phyloP scores from a whole-genome alignment of 2,113 vertebrate genomes.

The Trochalopteron elliotii region DNA sequence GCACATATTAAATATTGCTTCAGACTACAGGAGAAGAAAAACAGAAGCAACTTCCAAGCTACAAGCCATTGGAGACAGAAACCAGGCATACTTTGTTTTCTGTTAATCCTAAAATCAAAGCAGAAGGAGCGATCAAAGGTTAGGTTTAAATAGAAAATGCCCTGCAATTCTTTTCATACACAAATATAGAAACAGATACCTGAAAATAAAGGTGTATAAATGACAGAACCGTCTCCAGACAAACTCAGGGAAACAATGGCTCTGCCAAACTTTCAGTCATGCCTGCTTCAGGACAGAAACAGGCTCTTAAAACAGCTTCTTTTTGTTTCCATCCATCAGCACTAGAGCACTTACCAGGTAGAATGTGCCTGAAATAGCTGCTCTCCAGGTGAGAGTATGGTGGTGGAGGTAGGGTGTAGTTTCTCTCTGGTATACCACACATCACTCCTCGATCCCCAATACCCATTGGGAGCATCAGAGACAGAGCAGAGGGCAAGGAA shows the following conservation, averaged over 20 bases:
- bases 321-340: background rate
- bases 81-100: background rate
- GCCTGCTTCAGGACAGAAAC: background rate
- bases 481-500: slow-evolving; percentile 93
- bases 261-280: background rate
- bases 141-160: background rate
- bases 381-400: slow-evolving; percentile 97
- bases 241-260: background rate
- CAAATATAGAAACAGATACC: background rate
- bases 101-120: background rate
- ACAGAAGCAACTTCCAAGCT: background rate
- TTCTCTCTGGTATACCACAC: slow-evolving; percentile 96
- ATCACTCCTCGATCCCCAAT: slow-evolving; percentile 95
- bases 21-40: background rate
- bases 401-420: slow-evolving; percentile 94
- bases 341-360: slow-evolving; percentile 82
- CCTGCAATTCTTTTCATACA: background rate
- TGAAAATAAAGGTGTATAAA: background rate
- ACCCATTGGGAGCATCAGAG: slow-evolving; percentile 98
- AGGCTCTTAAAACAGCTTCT: background rate
- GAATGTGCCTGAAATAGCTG: slow-evolving; percentile 97
- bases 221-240: background rate
- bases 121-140: background rate
- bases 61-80: background rate
- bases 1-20: background rate